These are phyloP conservation scores for Prosopocoilus inquinatus DNA, from an alignment of 2,888 invertebrate species.

Conservation along the genomic window DNA sequence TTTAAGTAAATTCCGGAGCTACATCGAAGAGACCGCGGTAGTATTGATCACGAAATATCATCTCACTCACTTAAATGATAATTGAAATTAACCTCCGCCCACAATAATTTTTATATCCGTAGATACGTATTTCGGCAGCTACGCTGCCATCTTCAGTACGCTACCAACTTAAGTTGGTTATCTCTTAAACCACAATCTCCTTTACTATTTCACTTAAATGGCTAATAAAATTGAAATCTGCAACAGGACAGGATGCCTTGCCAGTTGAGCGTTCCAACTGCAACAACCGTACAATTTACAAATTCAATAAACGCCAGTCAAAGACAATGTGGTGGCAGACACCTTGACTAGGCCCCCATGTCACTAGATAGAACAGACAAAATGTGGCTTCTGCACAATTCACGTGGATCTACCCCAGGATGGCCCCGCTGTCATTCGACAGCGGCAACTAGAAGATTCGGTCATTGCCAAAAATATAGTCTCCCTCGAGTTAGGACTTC, in stretches of 20 bases:
- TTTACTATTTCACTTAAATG: slow-evolving; percentile 47
- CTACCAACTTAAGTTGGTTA: too few relatives aligned
- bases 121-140: too few relatives aligned
- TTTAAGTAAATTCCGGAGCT: slow-evolving; percentile 39
- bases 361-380: too few relatives aligned
- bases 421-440: slow-evolving; percentile 4
- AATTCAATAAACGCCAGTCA: slow-evolving; percentile 27
- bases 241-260: slow-evolving; percentile 43
- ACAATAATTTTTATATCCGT: too few relatives aligned
- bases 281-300: slow-evolving; percentile 42
- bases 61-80: slow-evolving; percentile 46
- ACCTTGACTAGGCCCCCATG: slow-evolving; percentile 14
- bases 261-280: slow-evolving; percentile 46
- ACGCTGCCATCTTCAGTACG: too few relatives aligned
- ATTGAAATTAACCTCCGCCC: slow-evolving; percentile 43
- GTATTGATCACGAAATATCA: slow-evolving; percentile 30
- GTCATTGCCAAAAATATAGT: slow-evolving; percentile 22
- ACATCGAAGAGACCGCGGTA: slow-evolving; percentile 42
- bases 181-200: too few relatives aligned
- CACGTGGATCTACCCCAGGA: neutral
- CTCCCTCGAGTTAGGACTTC: slow-evolving; percentile 1
- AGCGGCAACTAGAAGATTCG: slow-evolving; percentile 21
- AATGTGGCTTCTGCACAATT: neutral
- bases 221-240: slow-evolving; percentile 44
- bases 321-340: slow-evolving; percentile 19